Conservation (phyloP, 2,797 vertebrate genomes). For the Momotus momota region DNA sequence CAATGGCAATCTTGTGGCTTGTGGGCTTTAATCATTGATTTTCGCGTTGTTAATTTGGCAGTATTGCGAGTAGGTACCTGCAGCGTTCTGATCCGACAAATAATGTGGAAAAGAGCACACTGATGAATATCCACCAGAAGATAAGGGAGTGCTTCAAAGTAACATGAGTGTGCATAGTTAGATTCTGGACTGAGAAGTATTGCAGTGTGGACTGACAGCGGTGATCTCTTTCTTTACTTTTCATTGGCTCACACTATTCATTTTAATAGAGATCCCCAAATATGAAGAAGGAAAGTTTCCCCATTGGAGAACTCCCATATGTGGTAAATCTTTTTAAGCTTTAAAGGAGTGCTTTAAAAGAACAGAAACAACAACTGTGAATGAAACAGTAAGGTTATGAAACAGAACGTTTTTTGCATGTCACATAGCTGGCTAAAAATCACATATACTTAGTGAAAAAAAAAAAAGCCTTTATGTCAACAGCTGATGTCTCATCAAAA, state of each 20-base stretch:
- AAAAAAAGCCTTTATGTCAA: not conserved
- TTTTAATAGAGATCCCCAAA: not conserved
- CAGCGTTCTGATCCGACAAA: rapidly evolving
- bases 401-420: not conserved
- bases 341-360: not conserved
- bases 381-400: not conserved
- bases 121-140: not conserved
- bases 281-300: not conserved
- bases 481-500: not conserved
- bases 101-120: not conserved
- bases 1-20: not conserved
- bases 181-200: not conserved
- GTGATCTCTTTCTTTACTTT: not conserved
- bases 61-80: not conserved
- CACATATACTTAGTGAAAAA: not conserved
- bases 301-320: not conserved
- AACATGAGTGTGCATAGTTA: not conserved
- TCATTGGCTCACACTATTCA: not conserved
- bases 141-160: not conserved
- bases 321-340: not conserved
- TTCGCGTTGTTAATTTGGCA: conserved; percentile 19
- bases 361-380: not conserved
- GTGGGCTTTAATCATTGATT: not conserved
- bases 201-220: rapidly evolving
- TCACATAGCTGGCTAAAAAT: not conserved